Evolutionary conservation across 2,113 vertebrate genomes (phyloP), one percentile per base, ranked within the genome.

Genomic region (Bos taurus): DNA sequence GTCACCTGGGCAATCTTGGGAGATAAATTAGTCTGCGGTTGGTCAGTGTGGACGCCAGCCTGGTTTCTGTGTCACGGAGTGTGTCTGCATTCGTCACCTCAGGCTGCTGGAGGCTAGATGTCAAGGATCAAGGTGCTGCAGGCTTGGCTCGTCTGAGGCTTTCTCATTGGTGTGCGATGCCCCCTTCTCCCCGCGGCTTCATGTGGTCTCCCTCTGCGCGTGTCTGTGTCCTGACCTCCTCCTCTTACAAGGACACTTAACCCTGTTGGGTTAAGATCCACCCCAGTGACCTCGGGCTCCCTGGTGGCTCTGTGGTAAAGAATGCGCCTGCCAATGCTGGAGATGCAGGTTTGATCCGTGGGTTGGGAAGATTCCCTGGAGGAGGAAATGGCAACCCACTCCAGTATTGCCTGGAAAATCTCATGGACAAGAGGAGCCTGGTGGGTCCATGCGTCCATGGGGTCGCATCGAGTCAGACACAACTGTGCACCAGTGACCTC

Each of bases 1-100:
- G 9, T 85, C 12, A 33, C n/a, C 40, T 46, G 0, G 21, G 33
- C 16, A 3, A 1, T n/a, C 19, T 43, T 4, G 2, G 46, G n/a
- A 54, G 60, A 11, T n/a, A 64, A 40, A 7, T 46, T 17, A 23
- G 30, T 26, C 30, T 43, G 21, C 1, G 28, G n/a, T 43, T 1
- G 43, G 30, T 33, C 21, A n/a, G 19, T 14, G 33, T 77, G 56
- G 87, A 25, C 8, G 28, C 14, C 1, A 6, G 28, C 7, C 23
- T 57, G 59, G 21, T 74, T 28, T 67, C 46, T 19, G 15, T 7
- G 26, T 60, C 13, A 4, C 0, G 2, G 26, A 43, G 7, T 14
- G 13, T 6, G 3, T 28, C n/a, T 52, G 13, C 40, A 3, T 25
- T 5, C 0, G 1, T 88, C 33, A 50, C 19, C 6, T 60, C 3